phyloP scores from a whole-genome alignment of 1,140 invertebrate genomes.

The Charaxes varanes region DNA sequence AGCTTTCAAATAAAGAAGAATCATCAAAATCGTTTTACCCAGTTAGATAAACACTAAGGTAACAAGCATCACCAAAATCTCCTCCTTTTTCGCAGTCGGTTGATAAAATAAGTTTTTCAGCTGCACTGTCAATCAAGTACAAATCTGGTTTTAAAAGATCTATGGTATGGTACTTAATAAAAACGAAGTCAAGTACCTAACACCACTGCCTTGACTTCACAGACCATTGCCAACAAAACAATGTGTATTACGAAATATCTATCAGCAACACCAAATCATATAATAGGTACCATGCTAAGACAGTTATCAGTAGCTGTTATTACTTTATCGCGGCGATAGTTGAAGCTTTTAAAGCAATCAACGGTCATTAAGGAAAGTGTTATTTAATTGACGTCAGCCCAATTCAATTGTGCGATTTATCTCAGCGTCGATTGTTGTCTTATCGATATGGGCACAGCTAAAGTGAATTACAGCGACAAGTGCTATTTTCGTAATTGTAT shows the following conservation, averaged over 20 bases:
- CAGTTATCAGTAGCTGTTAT: constrained; percentile 22
- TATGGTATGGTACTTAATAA: too few species aligned
- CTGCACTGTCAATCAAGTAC: too few species aligned
- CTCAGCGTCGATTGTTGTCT: constrained; percentile 30
- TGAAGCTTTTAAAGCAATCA: constrained; percentile 58
- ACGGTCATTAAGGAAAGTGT: constrained; percentile 44
- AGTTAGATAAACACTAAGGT: too few species aligned
- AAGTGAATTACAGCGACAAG: constrained; percentile 13
- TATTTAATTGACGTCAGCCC: constrained; percentile 55
- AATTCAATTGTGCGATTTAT: constrained; percentile 51
- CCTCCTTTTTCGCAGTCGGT: too few species aligned
- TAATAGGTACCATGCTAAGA: not conserved
- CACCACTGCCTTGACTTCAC: too few species aligned
- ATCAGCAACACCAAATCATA: constrained; percentile 2
- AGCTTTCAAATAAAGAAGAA: too few species aligned
- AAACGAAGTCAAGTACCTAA: too few species aligned
- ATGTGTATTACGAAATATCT: constrained; percentile 9
- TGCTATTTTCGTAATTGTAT: constrained; percentile 11
- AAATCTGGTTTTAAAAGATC: too few species aligned
- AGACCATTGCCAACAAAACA: too few species aligned
- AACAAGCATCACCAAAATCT: too few species aligned
- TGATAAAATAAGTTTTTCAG: too few species aligned
- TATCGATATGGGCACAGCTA: constrained; percentile 22
- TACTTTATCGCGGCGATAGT: constrained; percentile 25
- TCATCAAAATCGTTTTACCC: too few species aligned